Conservation (phyloP, 2,888 invertebrate species). For the Ferrisia virgata region DNA sequence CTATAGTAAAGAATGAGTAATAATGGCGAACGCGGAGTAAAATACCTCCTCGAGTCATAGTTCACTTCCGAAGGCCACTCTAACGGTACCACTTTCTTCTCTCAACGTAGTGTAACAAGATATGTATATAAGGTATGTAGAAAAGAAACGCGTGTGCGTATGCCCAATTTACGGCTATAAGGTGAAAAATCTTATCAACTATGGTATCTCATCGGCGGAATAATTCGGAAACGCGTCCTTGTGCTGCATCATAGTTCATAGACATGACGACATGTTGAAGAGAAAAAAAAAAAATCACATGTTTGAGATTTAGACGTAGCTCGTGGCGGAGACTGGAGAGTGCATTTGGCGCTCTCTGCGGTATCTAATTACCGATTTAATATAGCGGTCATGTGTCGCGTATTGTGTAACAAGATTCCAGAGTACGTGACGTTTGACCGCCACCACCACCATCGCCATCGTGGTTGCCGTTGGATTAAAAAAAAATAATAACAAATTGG, state of each 20-base stretch:
- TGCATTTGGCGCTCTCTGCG: background rate
- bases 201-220: background rate
- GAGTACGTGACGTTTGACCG: background rate
- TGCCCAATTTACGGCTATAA: background rate
- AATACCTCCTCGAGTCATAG: constrained; percentile 14
- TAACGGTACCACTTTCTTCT: constrained; percentile 5
- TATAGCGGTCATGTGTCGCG: background rate
- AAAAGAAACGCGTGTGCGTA: background rate
- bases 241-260: background rate
- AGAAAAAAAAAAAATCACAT: background rate
- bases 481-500: background rate
- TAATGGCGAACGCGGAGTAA: background rate
- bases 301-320: background rate
- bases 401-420: background rate
- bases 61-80: constrained; percentile 23
- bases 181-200: background rate
- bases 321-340: constrained; percentile 1
- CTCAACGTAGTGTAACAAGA: too few relatives aligned
- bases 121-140: background rate
- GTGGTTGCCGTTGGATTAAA: too few relatives aligned
- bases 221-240: constrained; percentile 25
- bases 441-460: too few relatives aligned
- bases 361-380: constrained; percentile 32
- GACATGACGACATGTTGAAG: background rate
- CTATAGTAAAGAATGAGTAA: too few relatives aligned